phyloP scores from a whole-genome alignment of 2,797 vertebrate species.

The Ctenosaura bakeri region DNA sequence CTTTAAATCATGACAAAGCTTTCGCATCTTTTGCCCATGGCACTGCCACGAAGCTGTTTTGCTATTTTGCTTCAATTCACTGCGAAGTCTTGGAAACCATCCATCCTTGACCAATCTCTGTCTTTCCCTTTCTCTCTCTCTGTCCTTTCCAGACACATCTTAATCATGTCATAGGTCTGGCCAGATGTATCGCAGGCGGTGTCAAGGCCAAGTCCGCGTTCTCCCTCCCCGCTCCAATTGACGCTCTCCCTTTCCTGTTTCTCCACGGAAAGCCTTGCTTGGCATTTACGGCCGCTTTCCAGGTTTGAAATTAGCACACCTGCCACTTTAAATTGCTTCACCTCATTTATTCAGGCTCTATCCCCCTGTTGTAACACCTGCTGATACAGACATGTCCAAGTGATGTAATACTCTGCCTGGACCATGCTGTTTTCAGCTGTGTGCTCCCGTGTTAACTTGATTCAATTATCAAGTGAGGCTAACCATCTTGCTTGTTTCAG shows the following conservation, averaged over 20 bases:
- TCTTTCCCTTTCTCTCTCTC: neutral
- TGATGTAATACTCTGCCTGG: neutral
- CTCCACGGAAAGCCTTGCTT: neutral
- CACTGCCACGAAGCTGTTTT: neutral
- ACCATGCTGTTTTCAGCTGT: neutral
- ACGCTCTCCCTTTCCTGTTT: neutral
- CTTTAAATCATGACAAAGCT: neutral
- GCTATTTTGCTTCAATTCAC: neutral
- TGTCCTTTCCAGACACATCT: neutral
- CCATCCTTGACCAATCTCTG: neutral
- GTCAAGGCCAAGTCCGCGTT: neutral
- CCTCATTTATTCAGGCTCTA: conserved; percentile 18
- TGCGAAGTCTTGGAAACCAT: too few relatives aligned
- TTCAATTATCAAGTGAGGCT: neutral
- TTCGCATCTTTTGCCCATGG: neutral
- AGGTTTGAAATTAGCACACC: neutral
- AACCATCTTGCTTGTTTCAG: neutral
- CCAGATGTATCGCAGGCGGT: neutral
- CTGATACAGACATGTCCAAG: conserved; percentile 15
- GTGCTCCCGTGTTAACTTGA: neutral
- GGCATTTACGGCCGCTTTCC: neutral
- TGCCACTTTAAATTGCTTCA: conserved; percentile 11
- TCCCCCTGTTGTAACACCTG: conserved; percentile 24
- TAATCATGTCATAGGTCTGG: neutral
- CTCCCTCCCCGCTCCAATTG: neutral